These are phyloP conservation scores for Dasyurus viverrinus DNA, from an alignment of 2,113 vertebrate genomes.

Conservation along the genomic window DNA sequence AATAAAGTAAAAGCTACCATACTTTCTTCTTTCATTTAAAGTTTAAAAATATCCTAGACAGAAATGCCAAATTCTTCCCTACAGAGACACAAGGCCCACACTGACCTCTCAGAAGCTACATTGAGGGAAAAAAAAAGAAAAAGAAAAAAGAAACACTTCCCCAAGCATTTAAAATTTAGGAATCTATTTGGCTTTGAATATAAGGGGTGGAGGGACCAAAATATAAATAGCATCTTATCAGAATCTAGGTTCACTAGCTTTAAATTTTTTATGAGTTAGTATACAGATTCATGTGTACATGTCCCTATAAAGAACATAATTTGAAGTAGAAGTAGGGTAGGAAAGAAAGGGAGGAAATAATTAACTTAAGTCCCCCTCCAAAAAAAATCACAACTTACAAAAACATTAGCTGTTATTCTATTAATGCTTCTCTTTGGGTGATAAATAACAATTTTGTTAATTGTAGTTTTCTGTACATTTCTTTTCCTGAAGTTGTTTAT, in stretches of 20 bases:
- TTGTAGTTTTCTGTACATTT: neutral
- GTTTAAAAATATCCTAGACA: slow-evolving; percentile 79
- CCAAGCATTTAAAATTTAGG: slow-evolving; percentile 78
- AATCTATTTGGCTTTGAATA: slow-evolving; percentile 68
- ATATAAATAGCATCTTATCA: slow-evolving; percentile 66
- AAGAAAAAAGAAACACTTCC: slow-evolving; percentile 67
- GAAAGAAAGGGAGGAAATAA: neutral
- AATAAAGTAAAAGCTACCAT: slow-evolving; percentile 80
- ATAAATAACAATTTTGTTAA: neutral
- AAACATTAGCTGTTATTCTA: neutral
- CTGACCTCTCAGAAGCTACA: slow-evolving; percentile 75
- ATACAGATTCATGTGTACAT: neutral
- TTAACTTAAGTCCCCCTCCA: neutral
- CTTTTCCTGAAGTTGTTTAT: neutral
- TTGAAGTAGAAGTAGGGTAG: neutral
- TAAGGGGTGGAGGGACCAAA: slow-evolving; percentile 49
- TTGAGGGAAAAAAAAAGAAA: slow-evolving; percentile 64
- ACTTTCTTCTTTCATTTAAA: slow-evolving; percentile 79
- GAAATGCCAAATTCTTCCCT: slow-evolving; percentile 77
- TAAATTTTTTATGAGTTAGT: neutral
- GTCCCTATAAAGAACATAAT: neutral
- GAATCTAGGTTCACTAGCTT: slow-evolving; percentile 48
- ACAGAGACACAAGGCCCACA: slow-evolving; percentile 71
- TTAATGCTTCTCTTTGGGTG: neutral
- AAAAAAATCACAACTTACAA: neutral